A percentile compares a stretch with the other conserved stretches of the same genome.
phyloP scores from a whole-genome alignment of 2,888 invertebrate species.

The Opisthograptis luteolata region DNA sequence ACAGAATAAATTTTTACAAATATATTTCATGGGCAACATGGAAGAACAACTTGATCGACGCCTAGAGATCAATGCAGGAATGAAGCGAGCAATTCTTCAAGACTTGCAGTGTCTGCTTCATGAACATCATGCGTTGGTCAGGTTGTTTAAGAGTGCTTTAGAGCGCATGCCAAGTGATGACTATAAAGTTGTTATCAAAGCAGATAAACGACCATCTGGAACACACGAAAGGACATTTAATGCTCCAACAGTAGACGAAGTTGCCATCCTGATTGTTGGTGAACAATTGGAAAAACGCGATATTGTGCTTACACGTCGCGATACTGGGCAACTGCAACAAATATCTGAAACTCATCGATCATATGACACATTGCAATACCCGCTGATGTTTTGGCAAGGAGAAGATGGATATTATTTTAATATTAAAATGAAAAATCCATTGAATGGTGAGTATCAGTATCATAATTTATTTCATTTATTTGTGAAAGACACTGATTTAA shows the following conservation, averaged over 20 bases:
- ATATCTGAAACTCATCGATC: constrained; percentile 15
- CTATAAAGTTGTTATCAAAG: constrained; percentile 44
- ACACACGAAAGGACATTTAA: not conserved
- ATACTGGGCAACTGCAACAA: not conserved
- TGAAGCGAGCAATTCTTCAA: constrained; percentile 38
- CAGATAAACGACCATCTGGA: constrained; percentile 39
- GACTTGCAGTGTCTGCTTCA: constrained; percentile 45
- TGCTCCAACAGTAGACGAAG: not conserved
- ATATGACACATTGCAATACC: constrained; percentile 39
- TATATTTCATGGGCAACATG: constrained; percentile 48
- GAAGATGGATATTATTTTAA: constrained; percentile 38
- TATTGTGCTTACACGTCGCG: not conserved
- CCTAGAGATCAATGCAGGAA: constrained; percentile 37
- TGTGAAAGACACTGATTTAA: no score
- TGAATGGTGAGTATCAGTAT: no score
- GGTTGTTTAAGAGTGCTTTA: constrained; percentile 45
- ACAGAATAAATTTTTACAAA: constrained; percentile 44
- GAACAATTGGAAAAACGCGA: not conserved
- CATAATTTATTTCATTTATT: no score
- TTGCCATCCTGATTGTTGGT: not conserved
- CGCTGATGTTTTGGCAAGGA: constrained; percentile 32
- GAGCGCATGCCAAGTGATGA: constrained; percentile 41
- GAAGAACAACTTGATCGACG: constrained; percentile 35
- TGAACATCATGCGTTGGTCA: constrained; percentile 39
- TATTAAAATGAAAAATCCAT: constrained; percentile 7